Percentiles rank a stretch among this genome's conserved stretches.
phyloP scores from a whole-genome alignment of 2,113 vertebrate genomes.

The Epinephelus cyanopodus region DNA sequence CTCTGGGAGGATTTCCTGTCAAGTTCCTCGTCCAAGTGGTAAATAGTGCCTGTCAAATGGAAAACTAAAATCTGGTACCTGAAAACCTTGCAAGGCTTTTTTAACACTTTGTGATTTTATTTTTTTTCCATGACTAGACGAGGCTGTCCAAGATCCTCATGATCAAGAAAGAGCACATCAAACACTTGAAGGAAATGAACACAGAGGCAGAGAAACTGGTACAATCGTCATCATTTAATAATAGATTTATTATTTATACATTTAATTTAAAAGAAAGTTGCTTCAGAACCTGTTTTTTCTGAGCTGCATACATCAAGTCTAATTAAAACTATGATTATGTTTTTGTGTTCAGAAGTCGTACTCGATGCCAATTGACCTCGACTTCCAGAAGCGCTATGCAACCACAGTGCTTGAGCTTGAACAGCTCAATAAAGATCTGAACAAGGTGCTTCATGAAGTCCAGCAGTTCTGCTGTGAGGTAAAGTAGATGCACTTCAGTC shows the following conservation, averaged over 20 bases:
- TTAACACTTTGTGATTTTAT: neutral
- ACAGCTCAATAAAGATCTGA: slow-evolving; percentile 97
- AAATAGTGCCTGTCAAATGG: slow-evolving; percentile 71
- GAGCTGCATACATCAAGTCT: neutral
- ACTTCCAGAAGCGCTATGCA: slow-evolving; percentile 97
- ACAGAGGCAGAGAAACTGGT: slow-evolving; percentile 98
- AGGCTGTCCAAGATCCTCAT: slow-evolving; percentile 98
- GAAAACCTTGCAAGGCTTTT: neutral
- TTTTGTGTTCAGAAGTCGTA: slow-evolving; percentile 91
- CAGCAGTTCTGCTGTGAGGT: slow-evolving; percentile 98
- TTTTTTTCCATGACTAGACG: slow-evolving; percentile 84
- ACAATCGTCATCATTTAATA: slow-evolving; percentile 27
- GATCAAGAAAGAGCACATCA: slow-evolving; percentile 99
- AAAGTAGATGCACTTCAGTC: neutral
- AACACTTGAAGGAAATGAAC: slow-evolving; percentile 98
- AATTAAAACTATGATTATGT: neutral
- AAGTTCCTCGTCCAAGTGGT: slow-evolving; percentile 99
- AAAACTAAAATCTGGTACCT: slow-evolving; percentile 2
- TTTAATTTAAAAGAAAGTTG: neutral
- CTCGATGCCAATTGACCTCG: slow-evolving; percentile 92
- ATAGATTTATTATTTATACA: neutral
- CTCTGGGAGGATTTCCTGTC: slow-evolving; percentile 97
- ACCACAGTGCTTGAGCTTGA: slow-evolving; percentile 96
- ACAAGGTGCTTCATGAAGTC: slow-evolving; percentile 97
- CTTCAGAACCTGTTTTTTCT: neutral